Conservation (phyloP, 1,140 invertebrate species). For the Microplitis demolitor region DNA sequence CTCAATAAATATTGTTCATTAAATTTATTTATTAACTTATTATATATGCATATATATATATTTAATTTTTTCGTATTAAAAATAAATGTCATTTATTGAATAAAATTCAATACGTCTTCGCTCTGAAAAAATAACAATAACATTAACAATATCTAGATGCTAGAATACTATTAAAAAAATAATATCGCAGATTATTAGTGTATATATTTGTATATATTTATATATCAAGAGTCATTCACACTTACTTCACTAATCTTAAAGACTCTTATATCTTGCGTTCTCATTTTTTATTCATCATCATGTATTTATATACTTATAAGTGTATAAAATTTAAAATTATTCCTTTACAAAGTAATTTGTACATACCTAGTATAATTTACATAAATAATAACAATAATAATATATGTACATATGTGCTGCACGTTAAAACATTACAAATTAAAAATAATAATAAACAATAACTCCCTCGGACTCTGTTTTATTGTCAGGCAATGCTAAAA, state of each 20-base stretch:
- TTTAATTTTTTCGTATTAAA: no score
- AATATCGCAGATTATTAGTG: background rate
- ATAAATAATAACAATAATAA: background rate
- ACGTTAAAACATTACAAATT: no score
- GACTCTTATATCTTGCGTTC: background rate
- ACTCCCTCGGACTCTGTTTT: background rate
- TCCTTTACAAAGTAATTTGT: background rate
- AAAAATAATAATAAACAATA: no score
- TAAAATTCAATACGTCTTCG: background rate
- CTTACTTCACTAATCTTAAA: background rate
- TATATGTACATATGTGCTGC: background rate
- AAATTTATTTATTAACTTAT: no score
- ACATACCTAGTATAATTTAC: background rate
- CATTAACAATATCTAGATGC: background rate
- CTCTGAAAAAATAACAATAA: background rate
- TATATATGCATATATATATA: no score
- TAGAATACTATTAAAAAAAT: constrained; percentile 2
- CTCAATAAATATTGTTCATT: no score
- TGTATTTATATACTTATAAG: background rate
- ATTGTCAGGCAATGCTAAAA: background rate
- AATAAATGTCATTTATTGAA: background rate
- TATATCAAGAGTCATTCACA: background rate
- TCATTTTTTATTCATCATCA: background rate
- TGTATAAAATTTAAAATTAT: background rate
- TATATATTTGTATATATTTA: background rate